Evolutionary conservation across 2,797 vertebrate species (phyloP).

Genomic region (Acanthis flammea): DNA sequence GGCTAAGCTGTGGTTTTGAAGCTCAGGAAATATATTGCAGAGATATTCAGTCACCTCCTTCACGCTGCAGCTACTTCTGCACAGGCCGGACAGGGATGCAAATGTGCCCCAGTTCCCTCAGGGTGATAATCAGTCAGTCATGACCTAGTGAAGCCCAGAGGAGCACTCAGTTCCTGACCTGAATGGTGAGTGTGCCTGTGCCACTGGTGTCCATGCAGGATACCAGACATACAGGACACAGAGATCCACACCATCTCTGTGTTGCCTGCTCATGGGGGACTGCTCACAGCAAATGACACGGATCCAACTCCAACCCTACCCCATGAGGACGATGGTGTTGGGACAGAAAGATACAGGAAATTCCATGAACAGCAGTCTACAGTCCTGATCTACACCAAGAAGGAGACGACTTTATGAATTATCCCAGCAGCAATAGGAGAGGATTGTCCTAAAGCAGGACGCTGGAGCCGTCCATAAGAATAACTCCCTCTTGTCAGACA

Average conservation of each 20-base stretch:
- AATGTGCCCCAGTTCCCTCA: neutral
- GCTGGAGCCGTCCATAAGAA: neutral
- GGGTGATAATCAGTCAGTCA: neutral
- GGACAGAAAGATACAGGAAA: neutral
- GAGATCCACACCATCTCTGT: neutral
- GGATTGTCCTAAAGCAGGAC: neutral
- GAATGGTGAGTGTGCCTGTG: neutral
- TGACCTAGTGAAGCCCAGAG: neutral
- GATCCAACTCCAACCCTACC: neutral
- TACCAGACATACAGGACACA: neutral
- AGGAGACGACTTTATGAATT: neutral
- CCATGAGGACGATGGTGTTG: fast-evolving
- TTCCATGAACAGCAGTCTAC: neutral
- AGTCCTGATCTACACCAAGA: neutral
- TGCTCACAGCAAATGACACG: neutral
- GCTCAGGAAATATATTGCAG: neutral
- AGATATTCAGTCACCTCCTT: neutral
- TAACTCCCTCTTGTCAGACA: neutral
- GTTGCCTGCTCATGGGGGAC: neutral
- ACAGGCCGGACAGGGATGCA: neutral
- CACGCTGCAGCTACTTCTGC: neutral
- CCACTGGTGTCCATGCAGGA: neutral
- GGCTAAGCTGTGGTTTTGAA: neutral
- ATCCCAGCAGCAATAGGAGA: neutral
- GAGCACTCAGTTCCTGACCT: neutral